Percentiles rank a stretch among this genome's conserved stretches.
Conservation (phyloP, 2,113 vertebrate genomes). For the Hoplias malabaricus region DNA sequence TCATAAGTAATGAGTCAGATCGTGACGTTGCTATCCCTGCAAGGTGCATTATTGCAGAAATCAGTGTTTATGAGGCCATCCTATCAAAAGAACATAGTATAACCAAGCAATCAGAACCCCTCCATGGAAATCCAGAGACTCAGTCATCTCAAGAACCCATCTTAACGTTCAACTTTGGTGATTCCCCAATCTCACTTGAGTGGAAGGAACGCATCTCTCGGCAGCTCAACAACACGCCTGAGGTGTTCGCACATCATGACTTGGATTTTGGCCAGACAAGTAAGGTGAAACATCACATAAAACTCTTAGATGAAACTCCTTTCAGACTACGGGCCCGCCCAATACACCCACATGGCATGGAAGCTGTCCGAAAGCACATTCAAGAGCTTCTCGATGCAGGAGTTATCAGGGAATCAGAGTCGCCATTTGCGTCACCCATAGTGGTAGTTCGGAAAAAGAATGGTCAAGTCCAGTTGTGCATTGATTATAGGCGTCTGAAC, state of each 20-base stretch:
- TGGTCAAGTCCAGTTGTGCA: neutral
- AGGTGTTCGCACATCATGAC: constrained; percentile 5
- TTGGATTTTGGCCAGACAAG: constrained; percentile 21
- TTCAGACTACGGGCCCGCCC: constrained; percentile 27
- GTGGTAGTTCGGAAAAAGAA: constrained; percentile 25
- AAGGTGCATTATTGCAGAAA: neutral
- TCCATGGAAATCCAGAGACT: neutral
- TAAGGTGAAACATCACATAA: constrained; percentile 16
- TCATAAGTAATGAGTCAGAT: too few species aligned
- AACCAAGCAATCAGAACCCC: too few species aligned
- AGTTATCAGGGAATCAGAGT: constrained; percentile 10
- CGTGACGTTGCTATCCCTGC: too few species aligned
- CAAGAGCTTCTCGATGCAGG: too few species aligned
- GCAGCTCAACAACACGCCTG: neutral
- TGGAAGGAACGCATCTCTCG: neutral
- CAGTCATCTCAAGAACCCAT: neutral
- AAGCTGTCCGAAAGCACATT: too few species aligned
- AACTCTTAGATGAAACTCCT: constrained; percentile 14
- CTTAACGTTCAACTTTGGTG: neutral
- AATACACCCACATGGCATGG: too few species aligned
- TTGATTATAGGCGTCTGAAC: constrained; percentile 12
- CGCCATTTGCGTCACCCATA: constrained; percentile 27
- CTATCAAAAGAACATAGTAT: neutral
- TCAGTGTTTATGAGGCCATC: neutral
- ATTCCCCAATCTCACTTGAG: neutral